Conservation (phyloP, 2,113 vertebrate genomes). For the Tachysurus vachellii region DNA sequence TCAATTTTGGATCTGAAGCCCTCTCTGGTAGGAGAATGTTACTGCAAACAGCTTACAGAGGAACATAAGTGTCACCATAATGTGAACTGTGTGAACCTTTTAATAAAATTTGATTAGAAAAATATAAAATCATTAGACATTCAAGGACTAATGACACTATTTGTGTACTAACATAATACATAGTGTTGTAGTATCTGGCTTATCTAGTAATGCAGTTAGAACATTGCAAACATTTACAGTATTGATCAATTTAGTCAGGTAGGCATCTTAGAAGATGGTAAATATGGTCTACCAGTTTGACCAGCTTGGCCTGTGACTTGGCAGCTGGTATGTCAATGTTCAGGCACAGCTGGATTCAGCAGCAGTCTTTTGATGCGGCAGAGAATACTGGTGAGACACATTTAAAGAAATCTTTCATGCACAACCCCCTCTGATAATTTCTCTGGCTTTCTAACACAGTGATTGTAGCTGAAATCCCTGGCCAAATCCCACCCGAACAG, state of each 20-base stretch:
- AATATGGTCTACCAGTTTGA: not conserved
- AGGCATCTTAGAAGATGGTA: not conserved
- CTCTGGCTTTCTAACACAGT: not conserved
- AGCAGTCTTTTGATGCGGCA: not conserved
- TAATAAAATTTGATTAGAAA: no score
- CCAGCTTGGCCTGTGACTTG: not conserved
- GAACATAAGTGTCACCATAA: not conserved
- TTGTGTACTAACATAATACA: not conserved
- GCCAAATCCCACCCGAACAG: slow-evolving; percentile 6
- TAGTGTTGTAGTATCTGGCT: not conserved
- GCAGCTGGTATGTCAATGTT: not conserved
- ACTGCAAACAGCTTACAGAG: not conserved
- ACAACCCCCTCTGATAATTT: slow-evolving; percentile 18
- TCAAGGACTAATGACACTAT: not conserved
- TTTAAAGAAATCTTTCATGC: slow-evolving; percentile 15
- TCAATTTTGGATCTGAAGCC: slow-evolving; percentile 3
- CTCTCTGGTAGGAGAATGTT: not conserved
- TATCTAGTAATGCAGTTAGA: not conserved
- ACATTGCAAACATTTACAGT: not conserved
- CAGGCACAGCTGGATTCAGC: not conserved
- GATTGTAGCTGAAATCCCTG: not conserved
- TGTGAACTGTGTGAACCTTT: not conserved
- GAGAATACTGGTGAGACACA: not conserved
- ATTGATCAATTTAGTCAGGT: not conserved
- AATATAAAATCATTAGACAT: not conserved